phyloP scores from a whole-genome alignment of 2,113 vertebrate species.

The Dendrocopos noguchii region DNA sequence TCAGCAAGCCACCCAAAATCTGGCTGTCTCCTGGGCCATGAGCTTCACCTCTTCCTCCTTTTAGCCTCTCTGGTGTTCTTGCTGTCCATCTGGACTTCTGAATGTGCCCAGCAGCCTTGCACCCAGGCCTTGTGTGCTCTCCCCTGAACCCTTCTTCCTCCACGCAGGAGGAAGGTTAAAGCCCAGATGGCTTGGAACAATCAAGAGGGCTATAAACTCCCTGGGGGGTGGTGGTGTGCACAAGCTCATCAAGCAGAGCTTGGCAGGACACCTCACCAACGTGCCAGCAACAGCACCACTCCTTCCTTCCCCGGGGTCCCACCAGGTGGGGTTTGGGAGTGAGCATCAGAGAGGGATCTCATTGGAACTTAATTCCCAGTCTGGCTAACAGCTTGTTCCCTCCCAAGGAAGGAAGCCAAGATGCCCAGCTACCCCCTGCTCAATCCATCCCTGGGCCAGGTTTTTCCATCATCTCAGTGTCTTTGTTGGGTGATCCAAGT shows the following conservation, averaged over 20 bases:
- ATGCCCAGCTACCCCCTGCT: neutral
- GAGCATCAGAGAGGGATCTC: accelerated
- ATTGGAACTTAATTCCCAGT: neutral
- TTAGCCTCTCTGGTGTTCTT: neutral
- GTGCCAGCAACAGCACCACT: accelerated
- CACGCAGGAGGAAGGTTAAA: neutral
- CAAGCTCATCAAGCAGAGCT: neutral
- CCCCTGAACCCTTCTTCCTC: neutral
- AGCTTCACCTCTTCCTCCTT: neutral
- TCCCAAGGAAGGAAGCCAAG: neutral
- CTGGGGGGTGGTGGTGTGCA: accelerated
- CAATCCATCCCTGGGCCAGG: neutral
- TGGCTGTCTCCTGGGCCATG: neutral
- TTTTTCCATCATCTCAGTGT: neutral
- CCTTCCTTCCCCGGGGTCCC: neutral
- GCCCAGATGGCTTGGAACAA: neutral
- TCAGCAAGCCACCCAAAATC: neutral
- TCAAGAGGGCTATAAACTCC: neutral
- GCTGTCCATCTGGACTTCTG: neutral
- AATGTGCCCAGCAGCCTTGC: neutral
- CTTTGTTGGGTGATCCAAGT: neutral
- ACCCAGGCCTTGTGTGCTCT: accelerated
- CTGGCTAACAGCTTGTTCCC: neutral
- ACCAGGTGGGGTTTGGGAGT: accelerated
- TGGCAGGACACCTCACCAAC: neutral